Evolutionary conservation across 2,797 vertebrate species (phyloP), one percentile per base, ranked within the genome.

Genomic region (Rhinoraja longicauda): DNA sequence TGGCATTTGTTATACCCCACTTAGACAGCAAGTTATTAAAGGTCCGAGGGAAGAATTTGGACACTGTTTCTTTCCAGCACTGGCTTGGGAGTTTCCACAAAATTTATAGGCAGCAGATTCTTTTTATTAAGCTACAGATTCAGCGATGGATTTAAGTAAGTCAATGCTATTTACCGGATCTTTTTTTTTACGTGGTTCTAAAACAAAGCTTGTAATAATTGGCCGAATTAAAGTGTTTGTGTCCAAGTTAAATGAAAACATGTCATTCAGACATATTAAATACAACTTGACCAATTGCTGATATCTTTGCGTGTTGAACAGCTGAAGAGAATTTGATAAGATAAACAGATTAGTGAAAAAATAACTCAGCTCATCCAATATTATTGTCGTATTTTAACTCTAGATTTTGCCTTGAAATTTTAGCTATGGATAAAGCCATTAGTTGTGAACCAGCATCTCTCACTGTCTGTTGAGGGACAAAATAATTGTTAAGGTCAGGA

Each of bases 1-100:
- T 94, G 93, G 95, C 94, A 94, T 97, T 97, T 97, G 97, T 97
- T 96, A 95, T 95, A 95, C 88, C 93, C 67, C 95, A 94, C 95
- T 95, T 94, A 97, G 96, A 96, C 95, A 95, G 95, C 93, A n/a
- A 94, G 94, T 94, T 95, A 96, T 96, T 95, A 95, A 96, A 96
- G 96, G 95, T 94, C 95, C 93, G 95, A 95, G 94, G 95, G 96
- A 96, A 96, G 96, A 97, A 95, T 95, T 94, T 96, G 94, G 95
- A 94, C 94, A 93, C 94, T 90, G 67, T 95, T 94, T 94, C 24
- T 73, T 53, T 91, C 39, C 93, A 94, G 95, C 94, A 94, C 76
- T 95, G 94, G 94, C 93, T 6, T 94, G 94, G 84, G 96, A 95
- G 95, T 95, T 94, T 93, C 95, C 95, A 95, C 94, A 94, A 92